These are phyloP conservation scores for Drosophila sproati DNA, from an alignment of 1,140 invertebrate genomes.

Conservation along the genomic window DNA sequence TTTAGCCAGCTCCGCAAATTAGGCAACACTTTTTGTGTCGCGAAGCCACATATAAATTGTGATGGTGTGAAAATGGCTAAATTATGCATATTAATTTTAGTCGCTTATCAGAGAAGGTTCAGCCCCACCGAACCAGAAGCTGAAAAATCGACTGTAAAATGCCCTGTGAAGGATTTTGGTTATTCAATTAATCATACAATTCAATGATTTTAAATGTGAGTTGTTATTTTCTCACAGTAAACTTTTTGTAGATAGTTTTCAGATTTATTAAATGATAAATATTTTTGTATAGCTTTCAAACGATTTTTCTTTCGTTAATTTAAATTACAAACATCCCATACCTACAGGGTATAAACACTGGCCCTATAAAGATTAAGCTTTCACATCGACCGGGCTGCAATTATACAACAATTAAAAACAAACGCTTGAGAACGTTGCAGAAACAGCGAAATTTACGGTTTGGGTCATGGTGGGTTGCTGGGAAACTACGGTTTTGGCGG, in stretches of 20 bases:
- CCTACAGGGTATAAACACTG: slow-evolving; percentile 9
- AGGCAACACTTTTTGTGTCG: slow-evolving; percentile 21
- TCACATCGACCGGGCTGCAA: slow-evolving; percentile 42
- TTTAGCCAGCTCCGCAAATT: slow-evolving; percentile 12
- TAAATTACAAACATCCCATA: neutral
- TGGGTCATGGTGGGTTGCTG: neutral
- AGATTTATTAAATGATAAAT: too few relatives aligned
- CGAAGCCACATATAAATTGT: slow-evolving; percentile 21
- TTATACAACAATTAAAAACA: slow-evolving; percentile 79
- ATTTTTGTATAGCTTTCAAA: neutral
- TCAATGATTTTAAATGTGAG: too few relatives aligned
- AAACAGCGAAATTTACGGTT: slow-evolving; percentile 22
- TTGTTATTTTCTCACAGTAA: too few relatives aligned
- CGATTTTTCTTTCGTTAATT: neutral
- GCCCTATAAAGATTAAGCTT: slow-evolving; percentile 35
- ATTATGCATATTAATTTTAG: slow-evolving; percentile 7
- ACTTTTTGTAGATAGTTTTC: too few relatives aligned
- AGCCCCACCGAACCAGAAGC: slow-evolving; percentile 1
- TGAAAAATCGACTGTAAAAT: neutral
- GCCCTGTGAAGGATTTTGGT: neutral
- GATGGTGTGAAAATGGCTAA: slow-evolving; percentile 18
- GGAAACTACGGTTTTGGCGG: neutral
- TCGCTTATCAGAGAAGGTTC: slow-evolving; percentile 35
- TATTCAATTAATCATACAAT: too few relatives aligned
- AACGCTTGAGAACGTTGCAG: slow-evolving; percentile 24